phyloP scores from a whole-genome alignment of 2,113 vertebrate genomes.

The Electrona antarctica region DNA sequence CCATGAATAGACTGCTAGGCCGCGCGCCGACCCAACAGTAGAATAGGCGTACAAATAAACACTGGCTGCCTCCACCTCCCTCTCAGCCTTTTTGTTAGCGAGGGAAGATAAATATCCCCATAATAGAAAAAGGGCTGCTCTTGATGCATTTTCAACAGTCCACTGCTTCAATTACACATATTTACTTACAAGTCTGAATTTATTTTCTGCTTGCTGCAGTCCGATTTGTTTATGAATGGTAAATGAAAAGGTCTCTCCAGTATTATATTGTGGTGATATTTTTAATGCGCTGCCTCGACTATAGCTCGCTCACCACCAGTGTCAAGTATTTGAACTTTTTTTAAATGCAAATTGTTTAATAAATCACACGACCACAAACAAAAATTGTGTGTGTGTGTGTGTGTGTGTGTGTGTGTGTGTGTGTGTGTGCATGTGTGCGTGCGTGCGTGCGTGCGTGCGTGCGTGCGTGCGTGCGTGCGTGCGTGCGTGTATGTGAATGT shows the following conservation, averaged over 20 bases:
- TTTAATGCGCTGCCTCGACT: slow-evolving; percentile 47
- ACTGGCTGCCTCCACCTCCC: slow-evolving; percentile 24
- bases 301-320: slow-evolving; percentile 39
- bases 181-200: slow-evolving; percentile 79
- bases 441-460: background rate
- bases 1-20: background rate
- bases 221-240: slow-evolving; percentile 71
- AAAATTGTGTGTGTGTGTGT: background rate
- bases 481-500: background rate
- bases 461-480: slow-evolving; percentile 4
- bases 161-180: slow-evolving; percentile 77
- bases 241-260: slow-evolving; percentile 69
- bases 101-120: slow-evolving; percentile 77
- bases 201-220: slow-evolving; percentile 70
- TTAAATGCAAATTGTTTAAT: slow-evolving; percentile 66
- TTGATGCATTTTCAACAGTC: slow-evolving; percentile 79
- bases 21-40: slow-evolving; percentile 26
- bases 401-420: slow-evolving; percentile 21
- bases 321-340: slow-evolving; percentile 59
- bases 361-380: slow-evolving; percentile 51
- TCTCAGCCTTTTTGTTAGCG: slow-evolving; percentile 71
- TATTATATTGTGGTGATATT: slow-evolving; percentile 60
- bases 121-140: slow-evolving; percentile 70
- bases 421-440: background rate
- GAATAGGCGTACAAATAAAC: slow-evolving; percentile 57